Evolutionary conservation across 2,797 vertebrate genomes (phyloP), one percentile per base, ranked within the genome.

Genomic region (Enoplosus armatus): DNA sequence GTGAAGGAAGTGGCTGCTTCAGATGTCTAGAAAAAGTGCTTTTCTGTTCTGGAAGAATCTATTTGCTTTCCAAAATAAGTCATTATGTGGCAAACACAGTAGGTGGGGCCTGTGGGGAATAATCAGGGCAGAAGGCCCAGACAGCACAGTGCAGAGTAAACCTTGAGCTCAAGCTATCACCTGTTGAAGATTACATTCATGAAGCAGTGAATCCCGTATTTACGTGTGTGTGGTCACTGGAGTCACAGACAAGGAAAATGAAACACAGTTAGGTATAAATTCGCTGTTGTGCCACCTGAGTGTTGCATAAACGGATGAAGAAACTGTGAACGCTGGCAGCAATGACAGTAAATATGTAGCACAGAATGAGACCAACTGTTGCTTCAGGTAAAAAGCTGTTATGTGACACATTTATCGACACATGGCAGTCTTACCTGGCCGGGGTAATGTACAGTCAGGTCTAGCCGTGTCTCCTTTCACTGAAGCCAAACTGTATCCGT

Each of bases 381-480:
- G 87, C 79, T 86, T 31, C 72, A 18, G 47, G 22, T 39, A 9
- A 62, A 65, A 75, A 70, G 61, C 51, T 9, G 56, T 16, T 22
- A 50, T 18, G 70, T 33, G 50, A 35, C 39, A 67, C n/a, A 29
- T 58, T 48, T 22, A 50, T 41, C 31, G 41, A 83, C 81, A 74
- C 70, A 66, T 27, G 58, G 20, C 24, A 4, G 70, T 81, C 92
- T 92, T 93, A 95, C 93, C 93, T 94, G 90, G 69, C 73, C 79
- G 84, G 77, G 77, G 79, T 27, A 56, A 31, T 5, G 83, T 39
- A 77, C 73, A 82, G 68, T 82, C 85, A 48, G 62, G 82, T 84
- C 63, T 35, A 8, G 83, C 60, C 66, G 85, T 27, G 85, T 88
- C 87, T 86, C 81, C 83, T 73, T 80, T 35, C 78, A 63, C 79